These are phyloP conservation scores for Lucifuga dentata DNA, from an alignment of 2,113 vertebrate species.

Conservation along the genomic window DNA sequence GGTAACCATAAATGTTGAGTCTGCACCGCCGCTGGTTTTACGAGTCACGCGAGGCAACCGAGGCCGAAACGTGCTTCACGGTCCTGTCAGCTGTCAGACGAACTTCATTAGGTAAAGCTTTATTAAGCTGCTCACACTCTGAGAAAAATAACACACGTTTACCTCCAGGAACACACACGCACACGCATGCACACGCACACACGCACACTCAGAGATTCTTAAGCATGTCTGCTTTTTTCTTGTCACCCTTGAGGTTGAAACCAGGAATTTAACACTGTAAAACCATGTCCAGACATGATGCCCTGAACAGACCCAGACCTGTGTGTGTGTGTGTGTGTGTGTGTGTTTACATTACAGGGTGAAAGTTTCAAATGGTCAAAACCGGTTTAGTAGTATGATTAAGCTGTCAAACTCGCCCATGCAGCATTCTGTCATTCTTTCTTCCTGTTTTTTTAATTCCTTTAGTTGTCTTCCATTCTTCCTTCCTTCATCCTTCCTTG, in stretches of 20 bases:
- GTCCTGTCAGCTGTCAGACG: constrained; percentile 27
- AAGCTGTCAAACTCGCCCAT: background rate
- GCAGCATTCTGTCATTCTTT: background rate
- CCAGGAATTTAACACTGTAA: constrained; percentile 29
- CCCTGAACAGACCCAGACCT: constrained; percentile 2
- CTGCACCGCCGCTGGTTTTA: constrained; percentile 20
- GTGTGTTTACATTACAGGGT: constrained; percentile 1
- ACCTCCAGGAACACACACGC: background rate
- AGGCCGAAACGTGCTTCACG: constrained; percentile 38
- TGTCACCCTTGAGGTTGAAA: background rate
- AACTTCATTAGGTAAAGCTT: constrained; percentile 68
- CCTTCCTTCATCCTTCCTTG: too few relatives aligned
- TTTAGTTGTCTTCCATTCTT: too few relatives aligned
- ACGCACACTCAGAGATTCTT: background rate
- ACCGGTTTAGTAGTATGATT: background rate
- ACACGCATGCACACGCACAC: background rate
- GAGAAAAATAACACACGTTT: constrained; percentile 41
- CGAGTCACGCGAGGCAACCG: constrained; percentile 4
- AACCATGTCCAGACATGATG: constrained; percentile 41
- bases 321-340: constrained; percentile 25
- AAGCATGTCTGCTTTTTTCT: background rate
- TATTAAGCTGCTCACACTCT: constrained; percentile 41
- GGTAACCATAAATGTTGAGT: constrained; percentile 39
- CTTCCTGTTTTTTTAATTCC: background rate
- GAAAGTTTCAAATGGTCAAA: background rate